These are phyloP conservation scores for Acanthochromis polyacanthus DNA, from an alignment of 2,113 vertebrate species.

Conservation along the genomic window DNA sequence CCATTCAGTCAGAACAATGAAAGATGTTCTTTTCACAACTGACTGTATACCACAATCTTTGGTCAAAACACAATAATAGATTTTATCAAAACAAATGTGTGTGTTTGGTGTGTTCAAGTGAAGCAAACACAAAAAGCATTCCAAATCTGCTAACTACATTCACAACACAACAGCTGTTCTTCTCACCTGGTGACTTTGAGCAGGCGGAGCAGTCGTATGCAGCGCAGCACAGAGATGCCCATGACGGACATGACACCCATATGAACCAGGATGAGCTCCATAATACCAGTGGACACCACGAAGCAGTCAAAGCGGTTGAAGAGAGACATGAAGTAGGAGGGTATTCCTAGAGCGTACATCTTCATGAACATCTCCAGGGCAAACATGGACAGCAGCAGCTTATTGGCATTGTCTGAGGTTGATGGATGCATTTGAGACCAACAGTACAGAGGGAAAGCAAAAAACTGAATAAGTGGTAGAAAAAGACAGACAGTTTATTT, in stretches of 20 bases:
- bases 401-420: constrained; percentile 87
- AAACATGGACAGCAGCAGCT: constrained; percentile 89
- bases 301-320: constrained; percentile 98
- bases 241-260: constrained; percentile 87
- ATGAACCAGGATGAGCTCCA: constrained; percentile 91
- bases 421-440: background rate
- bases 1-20: too few relatives aligned
- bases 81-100: too few relatives aligned
- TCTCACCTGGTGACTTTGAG: constrained; percentile 94
- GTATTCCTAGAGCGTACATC: constrained; percentile 92
- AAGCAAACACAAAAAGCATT: too few relatives aligned
- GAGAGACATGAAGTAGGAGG: constrained; percentile 93
- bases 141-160: too few relatives aligned
- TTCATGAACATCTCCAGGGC: constrained; percentile 94
- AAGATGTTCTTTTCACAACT: too few relatives aligned
- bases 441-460: background rate
- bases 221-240: constrained; percentile 94
- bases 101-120: too few relatives aligned
- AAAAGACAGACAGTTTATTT: background rate
- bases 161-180: too few relatives aligned
- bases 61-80: too few relatives aligned
- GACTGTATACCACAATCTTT: too few relatives aligned
- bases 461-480: background rate
- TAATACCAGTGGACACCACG: constrained; percentile 90
- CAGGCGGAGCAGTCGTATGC: constrained; percentile 92